A percentile compares a stretch with the other conserved stretches of the same genome.
phyloP scores from a whole-genome alignment of 2,888 invertebrate genomes.

The Drosophila pegasa region DNA sequence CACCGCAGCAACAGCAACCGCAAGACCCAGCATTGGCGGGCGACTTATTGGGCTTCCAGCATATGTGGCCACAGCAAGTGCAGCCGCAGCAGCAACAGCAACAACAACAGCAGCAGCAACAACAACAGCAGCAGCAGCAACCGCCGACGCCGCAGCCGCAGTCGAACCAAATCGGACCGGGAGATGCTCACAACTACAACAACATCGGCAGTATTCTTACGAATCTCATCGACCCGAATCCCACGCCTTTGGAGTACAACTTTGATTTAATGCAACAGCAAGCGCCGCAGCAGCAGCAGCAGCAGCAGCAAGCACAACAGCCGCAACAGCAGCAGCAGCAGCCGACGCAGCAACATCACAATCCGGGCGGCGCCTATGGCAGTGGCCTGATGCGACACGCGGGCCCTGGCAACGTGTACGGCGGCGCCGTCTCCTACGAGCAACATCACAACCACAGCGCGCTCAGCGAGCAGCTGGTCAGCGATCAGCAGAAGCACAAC shows the following conservation, averaged over 20 bases:
- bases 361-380: constrained; percentile 62
- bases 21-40: constrained; percentile 76
- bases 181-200: constrained; percentile 83
- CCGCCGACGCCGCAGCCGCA: constrained; percentile 55
- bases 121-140: constrained; percentile 62
- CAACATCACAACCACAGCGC: constrained; percentile 72
- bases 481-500: constrained; percentile 82
- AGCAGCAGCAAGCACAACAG: constrained; percentile 68
- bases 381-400: constrained; percentile 80
- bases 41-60: constrained; percentile 84
- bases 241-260: constrained; percentile 84
- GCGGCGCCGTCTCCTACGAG: constrained; percentile 64
- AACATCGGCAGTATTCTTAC: constrained; percentile 85
- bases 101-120: constrained; percentile 71
- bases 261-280: constrained; percentile 82
- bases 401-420: constrained; percentile 65
- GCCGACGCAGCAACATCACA: constrained; percentile 60
- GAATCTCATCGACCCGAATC: constrained; percentile 84
- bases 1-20: constrained; percentile 77
- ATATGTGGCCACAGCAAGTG: constrained; percentile 83
- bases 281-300: constrained; percentile 69
- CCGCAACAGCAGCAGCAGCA: constrained; percentile 48
- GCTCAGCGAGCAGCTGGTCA: constrained; percentile 69
- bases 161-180: constrained; percentile 53
- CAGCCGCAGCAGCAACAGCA: constrained; percentile 70